phyloP scores from a whole-genome alignment of 2,888 invertebrate species.

The Scaeva pyrastri region DNA sequence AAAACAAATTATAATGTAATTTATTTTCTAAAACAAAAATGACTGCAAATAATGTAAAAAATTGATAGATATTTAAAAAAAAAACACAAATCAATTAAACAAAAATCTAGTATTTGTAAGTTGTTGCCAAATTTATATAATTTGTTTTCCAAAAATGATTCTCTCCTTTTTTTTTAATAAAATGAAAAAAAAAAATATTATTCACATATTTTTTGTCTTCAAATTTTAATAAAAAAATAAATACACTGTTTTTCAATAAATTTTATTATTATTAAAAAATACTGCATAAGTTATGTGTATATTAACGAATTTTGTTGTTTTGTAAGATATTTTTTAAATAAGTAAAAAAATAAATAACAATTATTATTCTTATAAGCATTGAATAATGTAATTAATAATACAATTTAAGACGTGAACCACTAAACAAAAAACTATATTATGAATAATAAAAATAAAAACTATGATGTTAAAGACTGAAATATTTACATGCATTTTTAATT shows the following conservation, averaged over 20 bases:
- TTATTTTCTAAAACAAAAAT: slow-evolving; percentile 6
- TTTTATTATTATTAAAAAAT: not conserved
- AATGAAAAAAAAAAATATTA: not conserved
- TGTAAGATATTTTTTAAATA: slow-evolving; percentile 54
- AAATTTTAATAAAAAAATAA: not conserved
- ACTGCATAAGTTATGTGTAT: not conserved
- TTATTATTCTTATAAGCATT: slow-evolving; percentile 19
- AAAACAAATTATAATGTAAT: slow-evolving; percentile 14
- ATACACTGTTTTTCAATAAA: not conserved
- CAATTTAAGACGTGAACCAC: slow-evolving; percentile 64
- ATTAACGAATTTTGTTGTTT: slow-evolving; percentile 57
- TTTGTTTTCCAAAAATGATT: slow-evolving; percentile 6
- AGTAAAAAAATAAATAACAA: slow-evolving; percentile 7
- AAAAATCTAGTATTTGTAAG: slow-evolving; percentile 36
- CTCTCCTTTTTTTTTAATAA: not conserved
- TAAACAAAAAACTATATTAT: slow-evolving; percentile 57
- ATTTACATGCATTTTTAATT: slow-evolving; percentile 13
- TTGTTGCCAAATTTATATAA: slow-evolving; percentile 65
- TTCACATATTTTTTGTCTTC: not conserved
- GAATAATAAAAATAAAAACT: slow-evolving; percentile 58
- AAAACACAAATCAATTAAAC: not conserved
- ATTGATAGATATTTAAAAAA: not conserved
- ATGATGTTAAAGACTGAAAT: slow-evolving; percentile 74
- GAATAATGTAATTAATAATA: slow-evolving; percentile 69
- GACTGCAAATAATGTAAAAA: slow-evolving; percentile 13